Conservation (phyloP, 2,113 vertebrate species). For the Trematocara variabile region DNA sequence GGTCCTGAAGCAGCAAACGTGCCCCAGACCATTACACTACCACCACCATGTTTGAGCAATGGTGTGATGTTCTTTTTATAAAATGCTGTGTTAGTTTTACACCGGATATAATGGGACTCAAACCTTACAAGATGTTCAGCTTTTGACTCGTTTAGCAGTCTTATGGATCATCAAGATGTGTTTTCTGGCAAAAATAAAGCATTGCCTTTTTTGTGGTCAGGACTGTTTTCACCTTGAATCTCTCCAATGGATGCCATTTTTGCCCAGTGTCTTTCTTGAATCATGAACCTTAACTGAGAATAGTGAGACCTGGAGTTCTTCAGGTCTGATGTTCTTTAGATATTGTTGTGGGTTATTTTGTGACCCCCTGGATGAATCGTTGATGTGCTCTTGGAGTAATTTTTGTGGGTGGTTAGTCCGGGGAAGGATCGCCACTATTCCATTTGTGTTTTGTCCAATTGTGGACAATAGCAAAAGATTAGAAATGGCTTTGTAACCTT, state of each 20-base stretch:
- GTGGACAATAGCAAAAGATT: neutral
- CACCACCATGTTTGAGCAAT: neutral
- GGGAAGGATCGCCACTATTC: neutral
- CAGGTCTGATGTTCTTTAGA: neutral
- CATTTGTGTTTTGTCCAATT: neutral
- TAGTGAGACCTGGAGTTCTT: neutral
- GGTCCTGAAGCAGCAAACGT: neutral
- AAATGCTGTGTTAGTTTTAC: neutral
- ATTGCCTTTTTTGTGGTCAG: neutral
- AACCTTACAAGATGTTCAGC: neutral
- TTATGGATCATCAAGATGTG: neutral
- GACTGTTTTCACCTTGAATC: neutral
- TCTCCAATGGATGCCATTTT: neutral
- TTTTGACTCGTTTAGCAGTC: neutral
- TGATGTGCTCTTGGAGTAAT: neutral
- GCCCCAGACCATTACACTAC: neutral
- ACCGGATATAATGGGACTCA: neutral
- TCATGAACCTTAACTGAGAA: neutral
- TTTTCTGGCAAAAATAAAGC: neutral
- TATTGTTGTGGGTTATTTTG: neutral
- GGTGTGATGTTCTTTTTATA: neutral
- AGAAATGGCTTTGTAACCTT: neutral
- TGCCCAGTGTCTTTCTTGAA: neutral
- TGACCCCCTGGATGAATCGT: neutral
- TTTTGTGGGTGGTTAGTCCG: neutral